Percentiles rank a stretch among this genome's conserved stretches.
These are phyloP conservation scores for Archivesica marissinica DNA, from an alignment of 1,140 invertebrate genomes.

Conservation along the genomic window DNA sequence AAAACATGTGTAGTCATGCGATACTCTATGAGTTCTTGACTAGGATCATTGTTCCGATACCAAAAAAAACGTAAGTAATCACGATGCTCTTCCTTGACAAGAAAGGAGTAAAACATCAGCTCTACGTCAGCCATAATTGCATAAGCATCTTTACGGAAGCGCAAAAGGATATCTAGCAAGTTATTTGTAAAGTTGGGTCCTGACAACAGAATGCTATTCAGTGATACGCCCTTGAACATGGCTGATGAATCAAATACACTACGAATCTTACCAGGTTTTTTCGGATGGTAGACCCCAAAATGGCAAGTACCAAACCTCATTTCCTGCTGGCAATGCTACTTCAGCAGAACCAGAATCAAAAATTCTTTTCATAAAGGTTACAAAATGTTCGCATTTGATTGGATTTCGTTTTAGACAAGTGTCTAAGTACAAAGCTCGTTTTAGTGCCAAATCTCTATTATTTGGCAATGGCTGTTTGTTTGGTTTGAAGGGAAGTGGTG, in stretches of 20 bases:
- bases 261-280: slow-evolving; percentile 48
- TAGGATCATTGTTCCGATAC: slow-evolving; percentile 33
- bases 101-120: slow-evolving; percentile 43
- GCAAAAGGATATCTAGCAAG: background rate
- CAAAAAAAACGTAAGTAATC: slow-evolving; percentile 23
- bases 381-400: slow-evolving; percentile 14
- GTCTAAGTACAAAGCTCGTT: slow-evolving; percentile 1
- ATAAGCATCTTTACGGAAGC: slow-evolving; percentile 22
- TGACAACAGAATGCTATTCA: slow-evolving; percentile 68
- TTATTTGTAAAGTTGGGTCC: slow-evolving; percentile 73
- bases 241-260: slow-evolving; percentile 56
- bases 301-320: slow-evolving; percentile 30
- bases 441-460: slow-evolving; percentile 18
- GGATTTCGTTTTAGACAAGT: slow-evolving; percentile 17
- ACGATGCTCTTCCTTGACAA: background rate
- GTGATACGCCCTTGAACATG: slow-evolving; percentile 47
- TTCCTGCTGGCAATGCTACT: background rate
- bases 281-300: slow-evolving; percentile 49
- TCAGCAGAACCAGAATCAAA: slow-evolving; percentile 14
- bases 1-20: slow-evolving; percentile 42
- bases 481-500: slow-evolving; percentile 33
- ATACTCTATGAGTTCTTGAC: slow-evolving; percentile 22
- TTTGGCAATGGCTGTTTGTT: background rate
- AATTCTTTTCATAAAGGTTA: slow-evolving; percentile 37
- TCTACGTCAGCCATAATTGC: slow-evolving; percentile 16